Percentiles rank a stretch among this genome's conserved stretches.
These are phyloP conservation scores for Noctua janthe DNA, from an alignment of 2,888 invertebrate species.

Conservation along the genomic window DNA sequence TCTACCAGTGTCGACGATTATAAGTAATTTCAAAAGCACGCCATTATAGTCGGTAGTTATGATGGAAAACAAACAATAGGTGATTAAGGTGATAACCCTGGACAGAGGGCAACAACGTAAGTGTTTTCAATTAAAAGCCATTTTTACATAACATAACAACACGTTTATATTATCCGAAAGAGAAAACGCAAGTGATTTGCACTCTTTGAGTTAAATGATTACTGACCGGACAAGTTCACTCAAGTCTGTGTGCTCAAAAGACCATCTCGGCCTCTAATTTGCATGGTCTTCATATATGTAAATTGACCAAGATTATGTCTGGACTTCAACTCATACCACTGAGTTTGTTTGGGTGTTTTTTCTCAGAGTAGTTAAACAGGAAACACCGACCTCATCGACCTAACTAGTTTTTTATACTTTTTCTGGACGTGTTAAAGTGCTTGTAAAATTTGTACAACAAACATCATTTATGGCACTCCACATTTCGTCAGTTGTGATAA, in stretches of 20 bases:
- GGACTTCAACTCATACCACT: background rate
- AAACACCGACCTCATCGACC: background rate
- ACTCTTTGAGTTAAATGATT: background rate
- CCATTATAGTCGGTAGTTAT: conserved; percentile 35
- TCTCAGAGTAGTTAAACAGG: background rate
- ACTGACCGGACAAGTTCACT: background rate
- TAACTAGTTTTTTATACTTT: background rate
- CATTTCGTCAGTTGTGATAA: background rate
- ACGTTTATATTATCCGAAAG: background rate
- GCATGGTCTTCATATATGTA: background rate
- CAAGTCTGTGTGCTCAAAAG: background rate
- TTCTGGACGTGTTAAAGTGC: background rate
- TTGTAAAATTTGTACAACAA: background rate
- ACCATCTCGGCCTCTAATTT: background rate
- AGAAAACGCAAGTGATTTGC: background rate
- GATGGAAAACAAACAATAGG: conserved; percentile 33
- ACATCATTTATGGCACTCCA: background rate
- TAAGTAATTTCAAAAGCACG: conserved; percentile 40
- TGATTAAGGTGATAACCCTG: conserved; percentile 25
- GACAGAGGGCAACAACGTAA: conserved; percentile 33
- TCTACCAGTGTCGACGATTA: conserved; percentile 5
- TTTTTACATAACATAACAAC: conserved; percentile 2
- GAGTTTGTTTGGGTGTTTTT: background rate
- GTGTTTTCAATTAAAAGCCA: conserved; percentile 23
- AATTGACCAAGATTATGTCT: background rate